Base-by-base conservation (phyloP, 2,888 invertebrate genomes). In the Dasypolia templi region DNA sequence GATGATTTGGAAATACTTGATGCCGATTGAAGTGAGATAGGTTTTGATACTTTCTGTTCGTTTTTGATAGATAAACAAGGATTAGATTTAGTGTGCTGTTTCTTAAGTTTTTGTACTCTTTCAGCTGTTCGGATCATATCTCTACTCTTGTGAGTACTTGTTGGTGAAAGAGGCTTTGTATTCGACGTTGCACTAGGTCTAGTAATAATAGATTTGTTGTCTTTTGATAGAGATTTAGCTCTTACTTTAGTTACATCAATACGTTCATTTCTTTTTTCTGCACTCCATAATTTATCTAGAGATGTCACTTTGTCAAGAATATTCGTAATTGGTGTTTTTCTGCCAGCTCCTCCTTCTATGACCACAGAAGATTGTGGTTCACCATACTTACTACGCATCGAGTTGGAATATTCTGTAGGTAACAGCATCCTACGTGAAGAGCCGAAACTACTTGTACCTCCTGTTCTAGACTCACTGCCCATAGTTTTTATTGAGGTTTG, bases 271-370 rank as follows among this genome's bases (percentile, higher is more conserved):
- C 96, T 91, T 86, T 95, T 96, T 87, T 96, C 96, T 66, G 95
- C 92, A 87, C 95, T 94, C 96, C 96, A 96, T 46, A 96, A 86
- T 85, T 97, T 96, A 88, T 97, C 97, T 86, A 97, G 94, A 4
- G 97, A 91, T 39, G 96, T 96, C 0, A 96, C 94, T 91, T 95
- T 95, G 75, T 96, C 96, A 72, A 96, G 89, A 85, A 96, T 96
- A 84, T 94, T 96, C 14, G 96, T 91, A 76, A 96, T 96, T 12
- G 96, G 96, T 14, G 96, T 96, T 88, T 92, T 93, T 86, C 96
- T 91, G 39, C 96, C 96, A 62, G 92, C 96, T 35, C 96, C 96
- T 29, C 96, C 96, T 91, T 96, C 95, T 74, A 96, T 95, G 3
- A 94, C 81, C 7, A 95, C 90, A 56, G 95, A 95, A 49, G 91